phyloP scores from a whole-genome alignment of 1,140 invertebrate species.

The Scaptomyza montana region DNA sequence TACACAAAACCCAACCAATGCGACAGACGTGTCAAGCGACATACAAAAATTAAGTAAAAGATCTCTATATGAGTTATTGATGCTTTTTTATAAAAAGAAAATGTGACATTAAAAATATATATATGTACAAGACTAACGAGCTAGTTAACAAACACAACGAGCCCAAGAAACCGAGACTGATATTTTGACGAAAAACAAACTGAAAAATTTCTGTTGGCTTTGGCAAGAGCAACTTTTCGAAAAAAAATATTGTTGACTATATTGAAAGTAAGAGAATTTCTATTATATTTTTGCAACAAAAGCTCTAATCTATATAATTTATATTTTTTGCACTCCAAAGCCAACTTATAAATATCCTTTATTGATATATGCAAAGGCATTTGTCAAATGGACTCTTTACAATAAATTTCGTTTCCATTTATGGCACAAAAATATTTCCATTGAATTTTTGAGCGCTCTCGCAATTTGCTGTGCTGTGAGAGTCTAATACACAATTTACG shows the following conservation, averaged over 20 bases:
- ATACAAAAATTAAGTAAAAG: conserved; percentile 25
- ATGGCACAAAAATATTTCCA: conserved; percentile 4
- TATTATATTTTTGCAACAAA: too few species aligned
- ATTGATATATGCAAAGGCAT: not conserved
- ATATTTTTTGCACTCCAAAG: not conserved
- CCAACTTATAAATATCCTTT: not conserved
- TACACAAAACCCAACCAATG: conserved; percentile 9
- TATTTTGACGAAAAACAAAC: too few species aligned
- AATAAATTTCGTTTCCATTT: conserved; percentile 11
- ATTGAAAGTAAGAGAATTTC: too few species aligned
- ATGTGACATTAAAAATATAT: conserved; percentile 1
- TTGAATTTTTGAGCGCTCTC: conserved; percentile 4
- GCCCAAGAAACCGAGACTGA: not conserved
- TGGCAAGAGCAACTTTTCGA: too few species aligned
- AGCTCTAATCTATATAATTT: too few species aligned
- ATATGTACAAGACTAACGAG: not conserved
- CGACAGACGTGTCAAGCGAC: conserved; percentile 37
- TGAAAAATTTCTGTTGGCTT: too few species aligned
- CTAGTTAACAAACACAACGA: not conserved
- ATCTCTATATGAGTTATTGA: conserved; percentile 32
- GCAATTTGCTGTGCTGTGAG: not conserved
- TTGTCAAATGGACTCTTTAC: not conserved
- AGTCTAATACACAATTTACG: conserved; percentile 60
- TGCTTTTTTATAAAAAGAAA: not conserved
- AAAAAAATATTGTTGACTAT: too few species aligned